A percentile compares a stretch with the other conserved stretches of the same genome.
These are phyloP conservation scores for Montipora capitata DNA, from an alignment of 92 coral and sea anemone genomes.

Conservation along the genomic window DNA sequence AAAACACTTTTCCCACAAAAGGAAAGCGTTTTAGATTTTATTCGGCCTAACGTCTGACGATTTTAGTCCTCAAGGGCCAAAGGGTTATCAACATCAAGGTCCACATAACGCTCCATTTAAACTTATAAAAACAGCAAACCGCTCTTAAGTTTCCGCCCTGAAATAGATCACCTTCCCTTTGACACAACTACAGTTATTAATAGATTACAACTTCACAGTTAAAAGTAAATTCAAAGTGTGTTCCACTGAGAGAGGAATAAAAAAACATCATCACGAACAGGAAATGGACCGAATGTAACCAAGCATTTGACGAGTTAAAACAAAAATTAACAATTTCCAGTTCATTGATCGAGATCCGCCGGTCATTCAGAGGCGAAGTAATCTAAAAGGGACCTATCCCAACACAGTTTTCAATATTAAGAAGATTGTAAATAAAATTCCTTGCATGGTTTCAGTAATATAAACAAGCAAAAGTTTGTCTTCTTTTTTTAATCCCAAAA, in stretches of 20 bases:
- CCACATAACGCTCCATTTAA: neutral
- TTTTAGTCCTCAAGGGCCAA: too few relatives aligned
- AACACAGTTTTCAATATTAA: conserved; percentile 21
- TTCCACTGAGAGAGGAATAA: neutral
- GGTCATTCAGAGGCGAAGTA: conserved; percentile 12
- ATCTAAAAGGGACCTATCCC: conserved; percentile 24
- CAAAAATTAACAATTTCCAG: neutral
- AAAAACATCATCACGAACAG: neutral
- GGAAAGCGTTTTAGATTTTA: too few relatives aligned
- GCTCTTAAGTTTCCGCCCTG: neutral
- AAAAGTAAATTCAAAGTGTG: too few relatives aligned
- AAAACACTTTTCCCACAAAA: too few relatives aligned
- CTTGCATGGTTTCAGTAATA: conserved; percentile 35
- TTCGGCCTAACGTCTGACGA: too few relatives aligned
- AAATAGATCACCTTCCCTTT: neutral
- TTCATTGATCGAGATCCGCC: conserved; percentile 27
- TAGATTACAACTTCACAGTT: neutral
- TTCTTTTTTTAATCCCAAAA: conserved; percentile 2
- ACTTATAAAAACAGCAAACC: neutral
- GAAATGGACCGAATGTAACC: neutral
- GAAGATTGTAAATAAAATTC: conserved; percentile 48
- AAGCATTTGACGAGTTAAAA: neutral
- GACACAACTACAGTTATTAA: neutral
- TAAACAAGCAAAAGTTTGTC: conserved; percentile 28
- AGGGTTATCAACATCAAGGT: neutral